Conservation (phyloP, 2,797 vertebrate genomes). For the Balearica regulorum region DNA sequence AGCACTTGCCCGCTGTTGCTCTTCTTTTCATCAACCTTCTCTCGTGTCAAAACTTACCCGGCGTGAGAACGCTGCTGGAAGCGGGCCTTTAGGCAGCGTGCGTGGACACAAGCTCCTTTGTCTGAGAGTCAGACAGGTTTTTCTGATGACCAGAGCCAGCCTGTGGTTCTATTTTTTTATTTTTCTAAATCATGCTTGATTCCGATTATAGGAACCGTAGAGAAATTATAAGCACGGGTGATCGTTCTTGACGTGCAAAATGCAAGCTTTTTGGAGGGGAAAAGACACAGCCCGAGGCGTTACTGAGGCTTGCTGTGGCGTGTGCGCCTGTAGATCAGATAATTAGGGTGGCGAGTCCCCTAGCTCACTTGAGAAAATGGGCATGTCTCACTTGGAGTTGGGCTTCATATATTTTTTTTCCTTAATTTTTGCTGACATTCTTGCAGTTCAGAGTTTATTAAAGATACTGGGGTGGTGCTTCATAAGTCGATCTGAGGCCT, state of each 20-base stretch:
- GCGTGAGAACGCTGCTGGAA: background rate
- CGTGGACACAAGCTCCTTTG: background rate
- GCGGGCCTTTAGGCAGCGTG: background rate
- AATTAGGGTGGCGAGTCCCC: background rate
- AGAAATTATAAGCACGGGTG: background rate
- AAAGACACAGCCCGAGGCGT: background rate
- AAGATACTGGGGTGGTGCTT: background rate
- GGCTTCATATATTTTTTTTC: background rate
- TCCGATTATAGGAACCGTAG: background rate
- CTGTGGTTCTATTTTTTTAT: background rate
- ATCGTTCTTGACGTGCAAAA: background rate
- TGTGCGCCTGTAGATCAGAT: accelerated
- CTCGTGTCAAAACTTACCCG: accelerated
- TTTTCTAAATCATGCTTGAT: background rate
- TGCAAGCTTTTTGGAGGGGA: background rate
- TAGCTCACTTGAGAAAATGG: background rate
- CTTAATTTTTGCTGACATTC: background rate
- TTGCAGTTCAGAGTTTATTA: background rate
- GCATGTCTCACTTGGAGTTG: background rate
- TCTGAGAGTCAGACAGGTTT: background rate
- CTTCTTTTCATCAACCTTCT: background rate
- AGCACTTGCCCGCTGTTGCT: background rate
- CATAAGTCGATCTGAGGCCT: background rate
- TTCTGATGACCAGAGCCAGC: background rate
- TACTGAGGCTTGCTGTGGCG: background rate